These are phyloP conservation scores for Agriotes lineatus DNA, from an alignment of 2,888 invertebrate genomes.

Conservation along the genomic window DNA sequence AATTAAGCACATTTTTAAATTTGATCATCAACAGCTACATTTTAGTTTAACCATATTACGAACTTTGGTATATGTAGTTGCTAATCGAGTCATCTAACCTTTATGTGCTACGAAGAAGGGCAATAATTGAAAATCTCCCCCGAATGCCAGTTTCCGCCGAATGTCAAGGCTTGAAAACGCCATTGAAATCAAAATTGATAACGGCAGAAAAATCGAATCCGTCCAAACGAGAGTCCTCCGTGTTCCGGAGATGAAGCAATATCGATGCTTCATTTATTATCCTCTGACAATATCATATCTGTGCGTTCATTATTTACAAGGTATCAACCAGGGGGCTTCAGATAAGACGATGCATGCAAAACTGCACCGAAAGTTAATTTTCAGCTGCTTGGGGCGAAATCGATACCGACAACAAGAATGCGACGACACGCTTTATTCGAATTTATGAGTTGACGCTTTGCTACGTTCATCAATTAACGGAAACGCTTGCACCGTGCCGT, in stretches of 20 bases:
- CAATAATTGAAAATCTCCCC: too few relatives aligned
- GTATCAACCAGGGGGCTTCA: constrained; percentile 40
- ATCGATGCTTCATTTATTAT: constrained; percentile 38
- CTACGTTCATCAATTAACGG: constrained; percentile 21
- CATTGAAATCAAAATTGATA: too few relatives aligned
- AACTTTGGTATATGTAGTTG: too few relatives aligned
- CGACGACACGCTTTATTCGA: not conserved
- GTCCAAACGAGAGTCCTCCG: constrained; percentile 22
- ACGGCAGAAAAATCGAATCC: constrained; percentile 17
- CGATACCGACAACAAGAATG: not conserved
- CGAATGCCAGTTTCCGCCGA: too few relatives aligned
- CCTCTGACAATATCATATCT: constrained; percentile 43
- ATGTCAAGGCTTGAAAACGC: too few relatives aligned
- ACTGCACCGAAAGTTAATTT: too few relatives aligned
- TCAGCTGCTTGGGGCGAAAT: too few relatives aligned
- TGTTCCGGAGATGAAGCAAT: constrained; percentile 40
- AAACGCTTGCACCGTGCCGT: constrained; percentile 4
- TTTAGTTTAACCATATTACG: too few relatives aligned
- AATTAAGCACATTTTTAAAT: too few relatives aligned
- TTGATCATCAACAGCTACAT: too few relatives aligned
- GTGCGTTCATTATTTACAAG: constrained; percentile 44
- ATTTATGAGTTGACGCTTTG: constrained; percentile 3
- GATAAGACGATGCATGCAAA: constrained; percentile 36
- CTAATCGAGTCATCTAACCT: too few relatives aligned
- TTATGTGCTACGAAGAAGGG: too few relatives aligned